A percentile compares a stretch with the other conserved stretches of the same genome.
phyloP scores from a whole-genome alignment of 2,797 vertebrate species.

The Bothrops alternatus region DNA sequence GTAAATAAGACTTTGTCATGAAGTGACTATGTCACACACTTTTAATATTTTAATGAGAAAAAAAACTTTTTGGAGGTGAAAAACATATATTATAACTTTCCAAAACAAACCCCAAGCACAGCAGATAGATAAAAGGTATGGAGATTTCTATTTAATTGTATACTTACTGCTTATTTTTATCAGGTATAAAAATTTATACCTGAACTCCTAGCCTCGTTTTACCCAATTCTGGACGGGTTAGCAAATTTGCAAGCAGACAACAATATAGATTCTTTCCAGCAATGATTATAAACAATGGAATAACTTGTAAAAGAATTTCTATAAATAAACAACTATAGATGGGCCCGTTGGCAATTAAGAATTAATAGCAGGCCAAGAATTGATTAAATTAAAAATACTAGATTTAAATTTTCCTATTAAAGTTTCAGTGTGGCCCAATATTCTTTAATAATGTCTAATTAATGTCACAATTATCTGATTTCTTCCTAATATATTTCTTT shows the following conservation, averaged over 20 bases:
- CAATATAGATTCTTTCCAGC: neutral
- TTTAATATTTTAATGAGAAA: constrained; percentile 5
- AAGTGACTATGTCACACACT: neutral
- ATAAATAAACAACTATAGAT: neutral
- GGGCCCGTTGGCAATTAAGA: neutral
- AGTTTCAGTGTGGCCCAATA: neutral
- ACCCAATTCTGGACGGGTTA: neutral
- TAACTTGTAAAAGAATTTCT: neutral
- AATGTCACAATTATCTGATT: constrained; percentile 10
- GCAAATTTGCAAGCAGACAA: neutral
- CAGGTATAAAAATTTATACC: neutral
- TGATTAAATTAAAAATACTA: neutral
- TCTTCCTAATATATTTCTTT: constrained; percentile 4
- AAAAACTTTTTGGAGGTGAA: neutral
- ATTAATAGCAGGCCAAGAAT: neutral
- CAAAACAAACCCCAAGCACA: neutral
- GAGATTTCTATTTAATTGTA: neutral
- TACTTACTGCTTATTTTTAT: neutral
- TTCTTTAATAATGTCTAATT: constrained; percentile 4
- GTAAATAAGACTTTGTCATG: neutral
- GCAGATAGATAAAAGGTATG: neutral
- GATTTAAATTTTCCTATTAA: neutral
- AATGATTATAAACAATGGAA: neutral
- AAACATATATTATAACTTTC: neutral
- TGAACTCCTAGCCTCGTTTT: neutral